Base-by-base conservation (phyloP, 2,888 invertebrate genomes). In the Lasioglossum villosulum region DNA sequence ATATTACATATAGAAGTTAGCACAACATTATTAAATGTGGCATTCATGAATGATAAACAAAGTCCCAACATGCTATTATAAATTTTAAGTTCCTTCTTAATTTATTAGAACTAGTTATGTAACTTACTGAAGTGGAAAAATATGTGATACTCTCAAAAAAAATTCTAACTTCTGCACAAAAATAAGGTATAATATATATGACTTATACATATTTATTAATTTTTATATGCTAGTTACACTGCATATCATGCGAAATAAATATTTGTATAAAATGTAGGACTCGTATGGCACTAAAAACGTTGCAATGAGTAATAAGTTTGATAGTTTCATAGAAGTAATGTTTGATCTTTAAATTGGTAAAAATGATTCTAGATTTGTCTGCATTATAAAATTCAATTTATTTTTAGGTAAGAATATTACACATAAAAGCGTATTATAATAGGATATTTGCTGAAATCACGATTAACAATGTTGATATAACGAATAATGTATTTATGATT, bases 121-220 rank as follows among this genome's bases (percentile, higher is more conserved):
- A 59, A 42, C 10, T 5, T 71, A 70, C 45, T 30, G 59, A 56
- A 52, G 56, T 56, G 34, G 77, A 74, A 27, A 27, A n/a, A 59
- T 34, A 78, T 78, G 85, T 84, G 84, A 84, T 78, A 81, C 39
- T 74, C 73, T 59, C 4, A 74, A 70, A 70, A 78, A 45, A 74
- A 42, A 72, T 78, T 84, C 78, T 77, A 83, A 75, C 77, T 45
- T 68, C 56, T 81, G 85, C 86, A 84, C 85, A 84, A 86, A 81
- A 45, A 70, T 37, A 66, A 73, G 59, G 68, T 72, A 42, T 66
- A 34, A 66, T 27, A 66, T 66, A 66, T 66, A 66, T 68, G 23
- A 66, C 30, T 37, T 68, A 68, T 23, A 68, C 4, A 68, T 52
- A 34, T 84, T 75, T 68, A 71, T 68, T 63, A 66, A 66, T 74